phyloP scores from a whole-genome alignment of 2,888 invertebrate genomes.

The Phoronis australis region DNA sequence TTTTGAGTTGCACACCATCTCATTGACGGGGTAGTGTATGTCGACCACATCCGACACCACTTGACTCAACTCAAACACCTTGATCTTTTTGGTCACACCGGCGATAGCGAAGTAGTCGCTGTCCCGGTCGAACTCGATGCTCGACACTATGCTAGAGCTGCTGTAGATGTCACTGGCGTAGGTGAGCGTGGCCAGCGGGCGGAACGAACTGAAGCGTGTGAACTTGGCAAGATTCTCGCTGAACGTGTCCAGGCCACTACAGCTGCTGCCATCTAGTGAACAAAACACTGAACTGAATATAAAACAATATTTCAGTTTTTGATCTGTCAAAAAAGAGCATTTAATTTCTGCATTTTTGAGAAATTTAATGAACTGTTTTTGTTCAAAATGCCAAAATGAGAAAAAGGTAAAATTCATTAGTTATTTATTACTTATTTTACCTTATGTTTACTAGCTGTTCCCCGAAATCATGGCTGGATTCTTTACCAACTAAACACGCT shows the following conservation, averaged over 20 bases:
- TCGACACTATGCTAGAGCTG: slow-evolving; percentile 58
- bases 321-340: too few relatives aligned
- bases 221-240: slow-evolving; percentile 80
- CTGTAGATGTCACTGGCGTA: slow-evolving; percentile 86
- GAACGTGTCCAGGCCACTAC: slow-evolving; percentile 59
- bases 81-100: slow-evolving; percentile 89
- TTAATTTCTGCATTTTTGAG: too few relatives aligned
- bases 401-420: too few relatives aligned
- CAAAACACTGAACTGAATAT: slow-evolving; percentile 1
- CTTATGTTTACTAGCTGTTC: too few relatives aligned
- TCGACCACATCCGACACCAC: slow-evolving; percentile 81
- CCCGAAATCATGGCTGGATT: too few relatives aligned
- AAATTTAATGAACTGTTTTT: too few relatives aligned
- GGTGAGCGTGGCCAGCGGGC: slow-evolving; percentile 78
- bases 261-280: slow-evolving; percentile 22
- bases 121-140: slow-evolving; percentile 94
- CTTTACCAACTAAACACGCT: too few relatives aligned
- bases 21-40: slow-evolving; percentile 85
- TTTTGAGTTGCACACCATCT: slow-evolving; percentile 87
- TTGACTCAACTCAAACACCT: slow-evolving; percentile 78
- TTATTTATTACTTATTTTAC: too few relatives aligned
- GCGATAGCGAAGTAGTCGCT: slow-evolving; percentile 93
- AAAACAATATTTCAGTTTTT: too few relatives aligned
- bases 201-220: slow-evolving; percentile 71
- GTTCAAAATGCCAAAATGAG: too few relatives aligned